Percentiles rank a stretch among this genome's conserved stretches.
Conservation (phyloP, 2,888 invertebrate species). For the Polia nebulosa region DNA sequence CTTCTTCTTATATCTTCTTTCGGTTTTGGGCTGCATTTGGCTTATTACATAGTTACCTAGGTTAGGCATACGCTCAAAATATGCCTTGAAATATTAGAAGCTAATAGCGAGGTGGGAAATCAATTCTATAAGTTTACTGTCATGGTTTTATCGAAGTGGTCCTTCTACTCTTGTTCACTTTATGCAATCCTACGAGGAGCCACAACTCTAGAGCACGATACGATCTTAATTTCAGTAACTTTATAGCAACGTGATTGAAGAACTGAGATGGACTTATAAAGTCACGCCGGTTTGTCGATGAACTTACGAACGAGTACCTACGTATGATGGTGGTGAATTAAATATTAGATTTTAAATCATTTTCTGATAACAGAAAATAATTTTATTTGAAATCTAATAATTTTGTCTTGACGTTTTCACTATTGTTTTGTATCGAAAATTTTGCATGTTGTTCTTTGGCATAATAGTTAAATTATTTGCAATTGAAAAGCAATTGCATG, state of each 20-base stretch:
- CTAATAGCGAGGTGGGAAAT: not conserved
- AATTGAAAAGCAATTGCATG: too few species aligned
- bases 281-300: slow-evolving; percentile 10
- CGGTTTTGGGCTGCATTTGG: not conserved
- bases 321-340: too few species aligned
- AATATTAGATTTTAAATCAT: too few species aligned
- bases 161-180: slow-evolving; percentile 26
- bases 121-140: not conserved
- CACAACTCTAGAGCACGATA: slow-evolving; percentile 45
- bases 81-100: too few species aligned
- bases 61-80: not conserved
- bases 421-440: too few species aligned
- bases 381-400: too few species aligned
- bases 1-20: too few species aligned
- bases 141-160: not conserved
- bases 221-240: slow-evolving; percentile 47
- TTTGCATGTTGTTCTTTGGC: too few species aligned
- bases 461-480: too few species aligned
- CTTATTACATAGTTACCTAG: not conserved
- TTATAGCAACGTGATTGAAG: slow-evolving; percentile 46
- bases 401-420: too few species aligned
- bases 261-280: slow-evolving; percentile 47
- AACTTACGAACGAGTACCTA: too few species aligned
- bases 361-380: too few species aligned
- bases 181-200: slow-evolving; percentile 19